These are phyloP conservation scores for Acronicta psi DNA, from an alignment of 2,888 invertebrate species.

Conservation along the genomic window DNA sequence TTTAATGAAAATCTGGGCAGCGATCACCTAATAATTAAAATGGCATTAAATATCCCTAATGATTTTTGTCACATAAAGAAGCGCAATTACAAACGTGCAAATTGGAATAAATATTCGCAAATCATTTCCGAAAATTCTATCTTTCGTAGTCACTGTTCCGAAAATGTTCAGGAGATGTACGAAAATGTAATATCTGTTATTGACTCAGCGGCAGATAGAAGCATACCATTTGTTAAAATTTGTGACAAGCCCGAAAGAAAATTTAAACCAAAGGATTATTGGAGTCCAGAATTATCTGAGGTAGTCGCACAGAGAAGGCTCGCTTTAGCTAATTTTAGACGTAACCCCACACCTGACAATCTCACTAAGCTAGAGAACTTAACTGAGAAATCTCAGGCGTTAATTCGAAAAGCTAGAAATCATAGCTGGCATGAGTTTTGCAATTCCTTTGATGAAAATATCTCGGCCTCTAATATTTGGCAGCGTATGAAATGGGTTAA, in stretches of 20 bases:
- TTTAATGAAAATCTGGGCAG: slow-evolving; percentile 3
- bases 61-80: background rate
- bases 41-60: background rate
- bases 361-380: slow-evolving; percentile 27
- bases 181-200: background rate
- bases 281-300: slow-evolving; percentile 41
- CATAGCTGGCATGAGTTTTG: slow-evolving; percentile 33
- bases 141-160: no score
- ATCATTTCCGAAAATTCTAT: background rate
- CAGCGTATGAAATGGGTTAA: slow-evolving; percentile 1
- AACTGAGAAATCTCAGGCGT: slow-evolving; percentile 14
- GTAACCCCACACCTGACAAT: slow-evolving; percentile 50
- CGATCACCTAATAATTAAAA: slow-evolving; percentile 8
- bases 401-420: slow-evolving; percentile 32
- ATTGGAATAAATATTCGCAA: background rate
- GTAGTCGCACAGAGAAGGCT: slow-evolving; percentile 45
- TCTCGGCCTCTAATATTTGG: slow-evolving; percentile 3
- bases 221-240: slow-evolving; percentile 6
- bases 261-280: slow-evolving; percentile 52
- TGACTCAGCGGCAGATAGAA: background rate
- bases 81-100: background rate
- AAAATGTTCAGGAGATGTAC: slow-evolving; percentile 6
- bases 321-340: slow-evolving; percentile 39
- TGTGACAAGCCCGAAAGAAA: slow-evolving; percentile 10
- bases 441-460: slow-evolving; percentile 11